phyloP scores from a whole-genome alignment of 2,113 vertebrate genomes.

The Aegotheles bennettii region DNA sequence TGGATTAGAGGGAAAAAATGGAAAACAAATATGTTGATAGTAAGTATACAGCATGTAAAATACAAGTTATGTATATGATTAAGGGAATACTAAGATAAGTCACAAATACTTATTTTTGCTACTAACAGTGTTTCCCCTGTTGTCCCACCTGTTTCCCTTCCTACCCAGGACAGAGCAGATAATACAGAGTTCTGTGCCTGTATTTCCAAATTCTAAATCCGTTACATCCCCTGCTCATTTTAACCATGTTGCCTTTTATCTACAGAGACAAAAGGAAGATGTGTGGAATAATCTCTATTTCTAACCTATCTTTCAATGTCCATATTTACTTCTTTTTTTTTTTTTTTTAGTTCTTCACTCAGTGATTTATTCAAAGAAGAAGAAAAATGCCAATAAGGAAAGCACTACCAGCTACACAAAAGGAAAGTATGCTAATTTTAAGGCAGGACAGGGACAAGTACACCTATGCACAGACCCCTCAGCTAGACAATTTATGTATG shows the following conservation, averaged over 20 bases:
- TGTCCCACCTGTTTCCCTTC: not conserved
- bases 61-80: not conserved
- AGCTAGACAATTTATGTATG: not conserved
- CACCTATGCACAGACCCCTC: not conserved
- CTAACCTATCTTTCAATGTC: not conserved
- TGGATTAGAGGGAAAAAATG: not conserved
- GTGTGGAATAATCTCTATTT: not conserved
- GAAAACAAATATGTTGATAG: not conserved
- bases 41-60: not conserved
- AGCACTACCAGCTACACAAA: not conserved
- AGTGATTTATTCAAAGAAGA: not conserved
- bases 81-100: not conserved
- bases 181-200: not conserved
- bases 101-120: not conserved
- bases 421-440: not conserved
- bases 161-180: not conserved
- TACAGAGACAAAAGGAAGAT: not conserved
- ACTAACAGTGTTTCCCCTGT: not conserved
- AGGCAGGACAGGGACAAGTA: not conserved
- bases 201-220: not conserved
- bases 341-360: not conserved
- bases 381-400: not conserved
- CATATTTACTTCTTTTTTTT: not conserved
- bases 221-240: not conserved
- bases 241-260: not conserved